phyloP scores from a whole-genome alignment of 2,113 vertebrate genomes.

The Dasyornis broadbenti region DNA sequence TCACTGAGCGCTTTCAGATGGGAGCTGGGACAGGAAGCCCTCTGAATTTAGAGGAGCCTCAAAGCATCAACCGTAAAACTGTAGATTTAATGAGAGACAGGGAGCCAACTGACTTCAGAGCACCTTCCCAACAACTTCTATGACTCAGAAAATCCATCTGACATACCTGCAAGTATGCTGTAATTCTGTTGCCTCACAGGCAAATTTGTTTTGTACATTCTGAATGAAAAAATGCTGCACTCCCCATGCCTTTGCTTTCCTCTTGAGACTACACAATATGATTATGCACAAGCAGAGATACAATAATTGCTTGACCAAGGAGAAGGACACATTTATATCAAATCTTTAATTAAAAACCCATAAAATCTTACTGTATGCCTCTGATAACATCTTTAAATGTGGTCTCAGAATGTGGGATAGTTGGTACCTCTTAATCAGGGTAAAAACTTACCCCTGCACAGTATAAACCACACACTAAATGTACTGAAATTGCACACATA shows the following conservation, averaged over 20 bases:
- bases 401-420: neutral
- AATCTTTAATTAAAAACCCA: neutral
- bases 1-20: neutral
- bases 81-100: neutral
- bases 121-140: neutral
- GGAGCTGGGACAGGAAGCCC: neutral
- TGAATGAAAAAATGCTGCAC: neutral
- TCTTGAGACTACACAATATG: neutral
- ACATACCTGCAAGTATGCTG: neutral
- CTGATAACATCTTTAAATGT: neutral
- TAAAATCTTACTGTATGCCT: neutral
- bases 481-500: neutral
- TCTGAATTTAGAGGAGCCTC: neutral
- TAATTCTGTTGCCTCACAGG: neutral
- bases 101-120: neutral
- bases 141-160: neutral
- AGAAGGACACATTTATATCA: neutral
- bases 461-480: neutral
- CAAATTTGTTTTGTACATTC: neutral
- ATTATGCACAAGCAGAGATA: neutral
- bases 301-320: neutral
- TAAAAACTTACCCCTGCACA: neutral
- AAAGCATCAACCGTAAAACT: neutral
- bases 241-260: neutral
- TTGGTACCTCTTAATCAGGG: neutral